A percentile compares a stretch with the other conserved stretches of the same genome.
These are phyloP conservation scores for Ceyx margarethae DNA, from an alignment of 2,113 vertebrate species.

Conservation along the genomic window DNA sequence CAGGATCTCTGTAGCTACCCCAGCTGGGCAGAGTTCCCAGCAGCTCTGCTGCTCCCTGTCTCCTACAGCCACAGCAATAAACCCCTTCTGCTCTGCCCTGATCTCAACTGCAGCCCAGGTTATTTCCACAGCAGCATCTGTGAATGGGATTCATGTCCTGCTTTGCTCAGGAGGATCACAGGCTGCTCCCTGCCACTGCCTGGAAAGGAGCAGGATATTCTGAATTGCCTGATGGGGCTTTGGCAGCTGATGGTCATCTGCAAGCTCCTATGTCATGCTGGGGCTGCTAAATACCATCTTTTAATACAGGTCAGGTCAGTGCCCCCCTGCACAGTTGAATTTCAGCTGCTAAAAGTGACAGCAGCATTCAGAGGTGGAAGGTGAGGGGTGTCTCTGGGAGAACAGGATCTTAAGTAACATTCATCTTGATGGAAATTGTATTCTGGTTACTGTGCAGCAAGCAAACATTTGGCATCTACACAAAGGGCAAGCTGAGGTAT, in stretches of 20 bases:
- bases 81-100: not conserved
- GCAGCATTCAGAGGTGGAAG: not conserved
- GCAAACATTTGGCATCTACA: not conserved
- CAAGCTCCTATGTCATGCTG: not conserved
- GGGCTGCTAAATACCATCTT: not conserved
- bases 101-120: not conserved
- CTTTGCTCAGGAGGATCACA: too few species aligned
- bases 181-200: not conserved
- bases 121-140: not conserved
- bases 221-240: not conserved
- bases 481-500: not conserved
- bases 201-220: too few species aligned
- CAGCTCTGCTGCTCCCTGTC: not conserved
- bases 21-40: not conserved
- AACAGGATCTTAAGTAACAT: not conserved
- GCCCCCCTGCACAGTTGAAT: not conserved
- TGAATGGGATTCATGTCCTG: too few species aligned
- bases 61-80: not conserved
- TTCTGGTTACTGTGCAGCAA: not conserved
- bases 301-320: not conserved
- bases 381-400: rapidly evolving
- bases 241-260: not conserved
- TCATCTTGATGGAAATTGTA: not conserved
- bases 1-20: not conserved
- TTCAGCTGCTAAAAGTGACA: not conserved